A percentile compares a stretch with the other conserved stretches of the same genome.
These are phyloP conservation scores for Ictalurus furcatus DNA, from an alignment of 2,113 vertebrate species.

Conservation along the genomic window DNA sequence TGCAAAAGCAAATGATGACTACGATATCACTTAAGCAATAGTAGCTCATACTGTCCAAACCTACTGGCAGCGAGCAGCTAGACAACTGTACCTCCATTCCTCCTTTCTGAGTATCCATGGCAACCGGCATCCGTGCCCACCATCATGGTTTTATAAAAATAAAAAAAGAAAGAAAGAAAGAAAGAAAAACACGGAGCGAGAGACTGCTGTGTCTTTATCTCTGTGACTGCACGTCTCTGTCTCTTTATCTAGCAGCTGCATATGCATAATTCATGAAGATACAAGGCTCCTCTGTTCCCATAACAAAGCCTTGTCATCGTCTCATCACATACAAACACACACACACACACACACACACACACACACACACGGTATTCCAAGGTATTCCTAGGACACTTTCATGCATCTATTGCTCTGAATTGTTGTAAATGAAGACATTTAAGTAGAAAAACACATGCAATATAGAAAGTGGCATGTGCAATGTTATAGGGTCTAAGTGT, in stretches of 20 bases:
- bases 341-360: slow-evolving; percentile 50
- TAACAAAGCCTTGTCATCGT: slow-evolving; percentile 79
- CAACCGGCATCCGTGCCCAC: slow-evolving; percentile 52
- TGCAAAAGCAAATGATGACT: neutral
- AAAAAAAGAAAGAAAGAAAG: neutral
- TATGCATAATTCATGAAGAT: slow-evolving; percentile 79
- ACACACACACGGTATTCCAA: slow-evolving; percentile 22
- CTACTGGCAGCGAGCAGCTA: slow-evolving; percentile 47
- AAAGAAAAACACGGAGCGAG: neutral
- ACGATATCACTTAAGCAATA: neutral
- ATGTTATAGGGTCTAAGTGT: neutral
- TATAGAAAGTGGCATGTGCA: neutral
- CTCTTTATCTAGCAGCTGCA: slow-evolving; percentile 78
- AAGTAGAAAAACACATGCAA: too few relatives aligned
- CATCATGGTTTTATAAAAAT: slow-evolving; percentile 39
- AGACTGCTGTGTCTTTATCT: slow-evolving; percentile 42
- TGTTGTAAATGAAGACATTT: slow-evolving; percentile 26
- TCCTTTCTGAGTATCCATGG: slow-evolving; percentile 26
- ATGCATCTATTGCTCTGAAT: slow-evolving; percentile 42
- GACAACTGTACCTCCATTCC: slow-evolving; percentile 35
- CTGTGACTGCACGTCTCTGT: slow-evolving; percentile 70
- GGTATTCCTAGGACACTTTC: neutral
- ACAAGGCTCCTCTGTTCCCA: slow-evolving; percentile 77
- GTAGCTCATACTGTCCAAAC: neutral
- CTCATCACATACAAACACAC: slow-evolving; percentile 59